Conservation (phyloP, 2,113 vertebrate genomes). For the Crotalus viridis region DNA sequence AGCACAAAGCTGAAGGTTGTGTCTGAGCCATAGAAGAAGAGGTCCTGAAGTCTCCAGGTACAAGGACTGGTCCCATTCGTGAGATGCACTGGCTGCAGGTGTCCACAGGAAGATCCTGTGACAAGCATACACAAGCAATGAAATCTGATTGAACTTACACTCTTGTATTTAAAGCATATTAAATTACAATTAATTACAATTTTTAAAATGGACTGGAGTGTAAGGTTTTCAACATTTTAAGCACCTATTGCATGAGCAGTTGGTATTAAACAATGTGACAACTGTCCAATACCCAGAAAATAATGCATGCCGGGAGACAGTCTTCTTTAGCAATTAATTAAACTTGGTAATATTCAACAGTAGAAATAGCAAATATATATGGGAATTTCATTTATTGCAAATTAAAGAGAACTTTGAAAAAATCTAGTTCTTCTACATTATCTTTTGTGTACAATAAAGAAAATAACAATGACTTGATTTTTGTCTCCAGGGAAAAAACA, state of each 20-base stretch:
- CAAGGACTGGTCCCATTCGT: slow-evolving; percentile 39
- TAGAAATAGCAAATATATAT: not conserved
- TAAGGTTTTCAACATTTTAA: not conserved
- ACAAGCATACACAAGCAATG: slow-evolving; percentile 26
- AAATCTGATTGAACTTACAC: not conserved
- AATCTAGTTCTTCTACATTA: not conserved
- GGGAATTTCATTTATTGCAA: not conserved
- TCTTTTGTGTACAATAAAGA: not conserved
- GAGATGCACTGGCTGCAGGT: slow-evolving; percentile 35
- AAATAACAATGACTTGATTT: not conserved
- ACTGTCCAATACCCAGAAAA: not conserved
- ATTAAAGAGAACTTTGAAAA: not conserved
- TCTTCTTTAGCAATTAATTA: not conserved
- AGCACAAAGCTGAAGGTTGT: slow-evolving; percentile 26
- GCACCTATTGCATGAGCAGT: not conserved
- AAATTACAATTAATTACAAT: not conserved
- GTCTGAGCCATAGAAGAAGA: slow-evolving; percentile 18
- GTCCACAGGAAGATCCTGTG: slow-evolving; percentile 49
- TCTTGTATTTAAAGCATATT: not conserved
- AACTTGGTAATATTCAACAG: not conserved
- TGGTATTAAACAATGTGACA: not conserved
- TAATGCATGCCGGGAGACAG: not conserved
- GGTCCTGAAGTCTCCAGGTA: slow-evolving; percentile 11
- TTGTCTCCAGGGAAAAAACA: not conserved
- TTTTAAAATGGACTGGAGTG: not conserved